phyloP scores from a whole-genome alignment of 2,113 vertebrate genomes.

The Tringa solitaria region DNA sequence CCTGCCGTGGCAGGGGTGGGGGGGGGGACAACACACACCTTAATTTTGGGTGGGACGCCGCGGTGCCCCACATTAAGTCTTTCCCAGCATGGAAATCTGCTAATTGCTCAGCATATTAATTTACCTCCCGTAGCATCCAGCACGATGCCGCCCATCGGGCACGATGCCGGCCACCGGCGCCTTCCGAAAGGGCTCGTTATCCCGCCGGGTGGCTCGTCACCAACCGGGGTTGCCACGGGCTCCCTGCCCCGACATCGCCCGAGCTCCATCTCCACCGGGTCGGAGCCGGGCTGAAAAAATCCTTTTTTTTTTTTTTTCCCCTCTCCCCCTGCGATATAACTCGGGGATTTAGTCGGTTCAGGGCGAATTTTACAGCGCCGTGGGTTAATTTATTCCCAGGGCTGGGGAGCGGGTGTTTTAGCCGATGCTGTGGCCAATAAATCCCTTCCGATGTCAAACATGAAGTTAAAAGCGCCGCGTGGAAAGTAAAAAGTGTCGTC shows the following conservation, averaged over 20 bases:
- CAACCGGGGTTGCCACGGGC: background rate
- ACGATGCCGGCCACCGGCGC: rapidly evolving
- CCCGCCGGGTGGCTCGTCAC: rapidly evolving
- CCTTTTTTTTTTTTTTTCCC: background rate
- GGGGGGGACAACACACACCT: too few species aligned
- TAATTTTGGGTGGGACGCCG: too few species aligned
- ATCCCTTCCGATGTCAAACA: background rate
- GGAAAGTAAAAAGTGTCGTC: background rate
- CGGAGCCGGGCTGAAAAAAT: background rate
- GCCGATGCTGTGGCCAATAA: background rate
- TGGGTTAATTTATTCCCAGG: background rate
- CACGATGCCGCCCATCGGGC: background rate
- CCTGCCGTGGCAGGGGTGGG: too few species aligned
- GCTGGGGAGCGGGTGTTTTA: background rate
- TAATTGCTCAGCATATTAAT: rapidly evolving
- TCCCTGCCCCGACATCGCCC: background rate
- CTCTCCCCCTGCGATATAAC: too few species aligned
- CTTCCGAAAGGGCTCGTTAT: background rate
- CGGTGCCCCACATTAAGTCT: rapidly evolving
- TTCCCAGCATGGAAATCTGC: rapidly evolving
- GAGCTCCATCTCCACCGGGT: rapidly evolving
- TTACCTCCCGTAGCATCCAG: background rate
- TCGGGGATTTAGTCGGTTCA: background rate
- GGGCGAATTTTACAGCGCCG: background rate
- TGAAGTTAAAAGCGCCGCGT: background rate